phyloP scores from a whole-genome alignment of 1,140 invertebrate species.

The Drosophila ercepeae region DNA sequence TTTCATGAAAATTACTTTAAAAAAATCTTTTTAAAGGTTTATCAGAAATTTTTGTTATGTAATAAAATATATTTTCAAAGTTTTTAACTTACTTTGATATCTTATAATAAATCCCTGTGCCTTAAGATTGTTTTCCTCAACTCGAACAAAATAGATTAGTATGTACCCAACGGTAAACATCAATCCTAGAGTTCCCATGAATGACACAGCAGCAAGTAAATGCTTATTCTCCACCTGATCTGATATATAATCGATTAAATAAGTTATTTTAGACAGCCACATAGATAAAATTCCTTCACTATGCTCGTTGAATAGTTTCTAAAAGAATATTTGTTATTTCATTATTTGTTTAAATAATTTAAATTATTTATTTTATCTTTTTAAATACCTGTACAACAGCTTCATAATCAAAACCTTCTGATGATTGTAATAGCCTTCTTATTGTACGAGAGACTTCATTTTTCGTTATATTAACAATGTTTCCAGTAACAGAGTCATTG shows the following conservation, averaged over 20 bases:
- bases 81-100: constrained; percentile 25
- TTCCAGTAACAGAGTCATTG: constrained; percentile 84
- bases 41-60: no score
- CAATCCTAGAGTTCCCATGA: constrained; percentile 91
- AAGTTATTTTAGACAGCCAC: constrained; percentile 87
- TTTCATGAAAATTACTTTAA: no score
- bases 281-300: constrained; percentile 89
- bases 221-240: constrained; percentile 92
- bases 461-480: constrained; percentile 89
- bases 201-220: constrained; percentile 91
- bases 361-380: background rate
- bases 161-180: constrained; percentile 93
- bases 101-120: constrained; percentile 84
- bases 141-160: constrained; percentile 93
- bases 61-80: no score
- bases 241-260: constrained; percentile 90
- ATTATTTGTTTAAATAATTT: background rate
- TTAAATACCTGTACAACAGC: constrained; percentile 86
- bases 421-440: constrained; percentile 88
- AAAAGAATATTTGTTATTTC: constrained; percentile 40
- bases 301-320: constrained; percentile 91
- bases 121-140: constrained; percentile 92
- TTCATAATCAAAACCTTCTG: constrained; percentile 89
- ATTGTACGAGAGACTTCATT: constrained; percentile 89
- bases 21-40: no score